Base-by-base conservation (phyloP, 1,140 invertebrate species). In the Drosophila tani region DNA sequence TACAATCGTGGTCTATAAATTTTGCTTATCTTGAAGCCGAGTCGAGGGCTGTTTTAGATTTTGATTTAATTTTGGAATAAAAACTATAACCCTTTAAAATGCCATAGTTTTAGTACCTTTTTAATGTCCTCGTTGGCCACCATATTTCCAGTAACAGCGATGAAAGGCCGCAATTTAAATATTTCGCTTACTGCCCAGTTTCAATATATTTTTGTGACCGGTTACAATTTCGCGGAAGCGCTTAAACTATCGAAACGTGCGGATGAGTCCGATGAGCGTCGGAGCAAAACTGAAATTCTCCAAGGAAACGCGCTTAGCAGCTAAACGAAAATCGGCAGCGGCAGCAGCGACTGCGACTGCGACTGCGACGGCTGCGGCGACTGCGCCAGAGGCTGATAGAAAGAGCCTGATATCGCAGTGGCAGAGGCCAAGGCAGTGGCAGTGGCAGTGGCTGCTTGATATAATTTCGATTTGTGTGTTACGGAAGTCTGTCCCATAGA, bases 251-350 rank as follows among this genome's bases (percentile, higher is more conserved):
- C 55, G 47, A 66, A 82, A 80, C 84, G 84, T 87, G 80, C 65
- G 68, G 55, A 78, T 84, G 65, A 63, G 41, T 65, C 47, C 84
- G 21, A 19, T 81, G 84, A 88, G 81, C 81, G 74, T 68, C 60
- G 62, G 49, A 60, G 55, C 67, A 55, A 71, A 85, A 88, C 84
- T 88, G 59, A 88, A 84, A 68, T 84, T 88, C 69, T 84, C 65
- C 45, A 88, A 88, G 84, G 85, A 90, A 88, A 83, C 41, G 59
- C 85, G 84, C 75, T 91, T 76, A 77, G 62, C 66, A 75, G 68
- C 78, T 77, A 86, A 87, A 73, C 76, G 65, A 70, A 77, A 91
- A 40, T 40, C 53, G 21, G 76, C 65, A 69, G 47, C 69, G 17
- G 43, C 69, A 17, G 43, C 59, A 24, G 56, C 62, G 43, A 53